These are phyloP conservation scores for Ceratina calcarata DNA, from an alignment of 1,140 invertebrate genomes.

Conservation along the genomic window DNA sequence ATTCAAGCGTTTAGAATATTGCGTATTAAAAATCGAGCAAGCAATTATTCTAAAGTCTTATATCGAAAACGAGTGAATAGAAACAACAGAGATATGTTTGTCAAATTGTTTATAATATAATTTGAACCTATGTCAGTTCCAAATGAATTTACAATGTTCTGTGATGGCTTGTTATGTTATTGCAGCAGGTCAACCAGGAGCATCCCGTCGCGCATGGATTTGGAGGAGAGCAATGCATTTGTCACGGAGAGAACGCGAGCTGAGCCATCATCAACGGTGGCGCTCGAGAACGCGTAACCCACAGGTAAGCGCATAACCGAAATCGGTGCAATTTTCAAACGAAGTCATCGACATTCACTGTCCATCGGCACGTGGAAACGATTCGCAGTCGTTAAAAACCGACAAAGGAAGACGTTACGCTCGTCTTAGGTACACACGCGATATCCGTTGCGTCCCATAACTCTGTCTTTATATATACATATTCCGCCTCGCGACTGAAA, in stretches of 20 bases:
- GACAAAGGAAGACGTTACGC: not conserved
- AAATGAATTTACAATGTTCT: too few species aligned
- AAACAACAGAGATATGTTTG: too few species aligned
- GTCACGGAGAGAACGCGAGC: constrained; percentile 64
- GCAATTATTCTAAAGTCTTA: too few species aligned
- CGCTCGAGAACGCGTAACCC: constrained; percentile 68
- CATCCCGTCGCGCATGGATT: constrained; percentile 47
- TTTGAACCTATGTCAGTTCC: too few species aligned
- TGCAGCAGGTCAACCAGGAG: constrained; percentile 16
- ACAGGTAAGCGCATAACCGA: constrained; percentile 63
- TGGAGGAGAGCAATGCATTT: constrained; percentile 58
- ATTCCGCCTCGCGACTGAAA: constrained; percentile 50
- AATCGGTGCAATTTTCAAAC: constrained; percentile 19
- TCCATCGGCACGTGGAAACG: constrained; percentile 28
- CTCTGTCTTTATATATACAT: constrained; percentile 38
- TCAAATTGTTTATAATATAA: too few species aligned
- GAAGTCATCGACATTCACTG: constrained; percentile 25
- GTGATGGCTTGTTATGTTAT: not conserved
- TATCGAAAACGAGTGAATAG: too few species aligned
- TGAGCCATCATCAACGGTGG: constrained; percentile 63
- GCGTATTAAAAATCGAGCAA: too few species aligned
- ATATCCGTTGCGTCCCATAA: constrained; percentile 28
- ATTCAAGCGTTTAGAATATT: too few species aligned
- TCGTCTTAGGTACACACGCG: constrained; percentile 14
- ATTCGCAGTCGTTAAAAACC: not conserved